Conservation (phyloP, 2,888 invertebrate genomes). For the Sipunculus nudus region DNA sequence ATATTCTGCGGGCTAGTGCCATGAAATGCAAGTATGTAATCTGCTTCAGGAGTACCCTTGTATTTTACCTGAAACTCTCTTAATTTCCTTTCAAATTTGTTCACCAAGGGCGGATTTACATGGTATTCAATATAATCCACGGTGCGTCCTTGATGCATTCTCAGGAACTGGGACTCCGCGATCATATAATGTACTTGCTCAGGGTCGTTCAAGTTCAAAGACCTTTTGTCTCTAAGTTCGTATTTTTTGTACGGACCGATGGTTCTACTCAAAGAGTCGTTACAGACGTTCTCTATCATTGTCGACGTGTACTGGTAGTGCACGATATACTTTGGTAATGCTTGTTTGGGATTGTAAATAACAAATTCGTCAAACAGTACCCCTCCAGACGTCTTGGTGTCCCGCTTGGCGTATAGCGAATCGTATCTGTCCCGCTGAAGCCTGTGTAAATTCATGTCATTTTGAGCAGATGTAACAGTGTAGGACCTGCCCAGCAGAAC, state of each 20-base stretch:
- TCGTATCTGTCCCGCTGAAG: constrained; percentile 16
- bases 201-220: not conserved
- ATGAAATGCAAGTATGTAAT: too few relatives aligned
- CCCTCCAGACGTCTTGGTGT: constrained; percentile 12
- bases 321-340: constrained; percentile 22
- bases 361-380: constrained; percentile 28
- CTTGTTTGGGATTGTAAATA: constrained; percentile 23
- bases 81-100: constrained; percentile 7
- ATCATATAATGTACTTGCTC: constrained; percentile 20
- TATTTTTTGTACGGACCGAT: too few relatives aligned
- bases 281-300: not conserved
- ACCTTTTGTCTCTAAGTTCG: constrained; percentile 1
- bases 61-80: constrained; percentile 12
- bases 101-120: constrained; percentile 20
- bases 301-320: constrained; percentile 14
- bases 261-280: too few relatives aligned
- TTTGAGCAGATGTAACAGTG: constrained; percentile 1
- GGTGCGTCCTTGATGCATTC: not conserved
- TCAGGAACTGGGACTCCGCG: constrained; percentile 27
- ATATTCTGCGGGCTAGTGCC: too few relatives aligned
- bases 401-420: constrained; percentile 24
- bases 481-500: constrained; percentile 25
- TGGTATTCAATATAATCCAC: constrained; percentile 20
- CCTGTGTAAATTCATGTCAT: constrained; percentile 7
- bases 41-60: too few relatives aligned